phyloP scores from a whole-genome alignment of 2,888 invertebrate species.

The Tachina fera region DNA sequence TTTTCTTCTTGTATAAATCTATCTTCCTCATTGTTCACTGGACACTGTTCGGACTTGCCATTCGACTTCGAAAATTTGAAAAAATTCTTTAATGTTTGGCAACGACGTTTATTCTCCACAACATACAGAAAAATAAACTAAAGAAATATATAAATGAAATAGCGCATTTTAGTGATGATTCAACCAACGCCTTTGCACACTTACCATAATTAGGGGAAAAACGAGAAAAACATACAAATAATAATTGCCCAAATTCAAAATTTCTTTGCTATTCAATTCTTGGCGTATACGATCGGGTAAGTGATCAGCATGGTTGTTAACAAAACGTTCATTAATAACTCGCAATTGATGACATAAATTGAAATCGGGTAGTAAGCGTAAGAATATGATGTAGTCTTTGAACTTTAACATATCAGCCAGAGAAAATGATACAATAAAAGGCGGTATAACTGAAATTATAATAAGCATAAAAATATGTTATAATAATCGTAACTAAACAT shows the following conservation, averaged over 20 bases:
- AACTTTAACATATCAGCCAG: constrained; percentile 61
- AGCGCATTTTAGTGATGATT: not conserved
- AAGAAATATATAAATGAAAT: constrained; percentile 15
- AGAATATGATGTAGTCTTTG: constrained; percentile 60
- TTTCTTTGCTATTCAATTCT: constrained; percentile 59
- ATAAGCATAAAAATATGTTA: not conserved
- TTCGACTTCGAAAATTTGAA: constrained; percentile 30
- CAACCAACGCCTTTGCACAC: not conserved
- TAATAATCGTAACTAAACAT: not conserved
- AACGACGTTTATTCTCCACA: constrained; percentile 66
- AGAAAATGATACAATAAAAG: constrained; percentile 57
- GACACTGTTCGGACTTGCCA: constrained; percentile 47
- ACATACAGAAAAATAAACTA: constrained; percentile 56
- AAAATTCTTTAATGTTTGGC: constrained; percentile 28
- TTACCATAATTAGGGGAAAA: constrained; percentile 62
- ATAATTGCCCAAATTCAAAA: constrained; percentile 43
- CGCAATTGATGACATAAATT: constrained; percentile 81
- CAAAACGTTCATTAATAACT: constrained; percentile 80
- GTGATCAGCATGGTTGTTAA: constrained; percentile 75
- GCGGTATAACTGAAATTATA: constrained; percentile 51
- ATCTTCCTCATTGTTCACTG: constrained; percentile 67
- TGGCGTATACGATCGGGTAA: constrained; percentile 62
- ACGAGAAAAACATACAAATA: constrained; percentile 57
- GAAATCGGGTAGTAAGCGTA: constrained; percentile 81
- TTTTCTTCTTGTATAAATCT: constrained; percentile 75